Evolutionary conservation across 1,140 invertebrate genomes (phyloP).

Genomic region (Formica exsecta): DNA sequence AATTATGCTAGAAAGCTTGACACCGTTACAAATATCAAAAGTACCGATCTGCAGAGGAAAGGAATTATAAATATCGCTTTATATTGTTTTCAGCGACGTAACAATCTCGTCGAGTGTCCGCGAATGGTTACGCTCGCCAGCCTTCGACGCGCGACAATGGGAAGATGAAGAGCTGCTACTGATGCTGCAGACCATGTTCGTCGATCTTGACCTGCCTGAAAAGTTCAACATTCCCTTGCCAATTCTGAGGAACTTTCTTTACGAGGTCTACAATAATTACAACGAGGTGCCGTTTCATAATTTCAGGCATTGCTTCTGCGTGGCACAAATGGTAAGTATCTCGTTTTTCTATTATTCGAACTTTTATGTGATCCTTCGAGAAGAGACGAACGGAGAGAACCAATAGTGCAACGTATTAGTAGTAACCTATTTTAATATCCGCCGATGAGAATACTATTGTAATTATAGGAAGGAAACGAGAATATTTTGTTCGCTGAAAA

Average conservation of each 20-base stretch:
- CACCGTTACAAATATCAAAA: background rate
- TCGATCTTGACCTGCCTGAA: conserved; percentile 91
- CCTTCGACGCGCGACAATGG: conserved; percentile 94
- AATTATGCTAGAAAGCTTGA: background rate
- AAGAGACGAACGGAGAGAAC: background rate
- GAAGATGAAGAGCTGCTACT: conserved; percentile 94
- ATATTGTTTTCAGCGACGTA: conserved; percentile 87
- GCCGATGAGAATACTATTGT: too few relatives aligned
- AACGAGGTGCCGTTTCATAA: conserved; percentile 97
- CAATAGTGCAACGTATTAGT: background rate
- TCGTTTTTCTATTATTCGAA: background rate
- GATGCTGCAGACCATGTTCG: conserved; percentile 94
- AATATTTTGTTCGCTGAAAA: too few relatives aligned
- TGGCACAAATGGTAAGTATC: conserved; percentile 94
- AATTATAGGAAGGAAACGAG: too few relatives aligned
- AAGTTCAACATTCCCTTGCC: conserved; percentile 93
- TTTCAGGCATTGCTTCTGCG: conserved; percentile 96
- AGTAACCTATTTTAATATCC: too few relatives aligned
- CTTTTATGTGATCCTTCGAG: background rate
- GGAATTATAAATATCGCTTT: conserved; percentile 43
- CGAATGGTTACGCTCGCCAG: conserved; percentile 90
- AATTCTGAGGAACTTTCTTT: conserved; percentile 91
- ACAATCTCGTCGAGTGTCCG: conserved; percentile 88
- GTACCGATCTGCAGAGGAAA: too few relatives aligned
- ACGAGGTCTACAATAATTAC: conserved; percentile 95